These are phyloP conservation scores for Chinchilla lanigera DNA, from an alignment of 2,113 vertebrate species.

Conservation along the genomic window DNA sequence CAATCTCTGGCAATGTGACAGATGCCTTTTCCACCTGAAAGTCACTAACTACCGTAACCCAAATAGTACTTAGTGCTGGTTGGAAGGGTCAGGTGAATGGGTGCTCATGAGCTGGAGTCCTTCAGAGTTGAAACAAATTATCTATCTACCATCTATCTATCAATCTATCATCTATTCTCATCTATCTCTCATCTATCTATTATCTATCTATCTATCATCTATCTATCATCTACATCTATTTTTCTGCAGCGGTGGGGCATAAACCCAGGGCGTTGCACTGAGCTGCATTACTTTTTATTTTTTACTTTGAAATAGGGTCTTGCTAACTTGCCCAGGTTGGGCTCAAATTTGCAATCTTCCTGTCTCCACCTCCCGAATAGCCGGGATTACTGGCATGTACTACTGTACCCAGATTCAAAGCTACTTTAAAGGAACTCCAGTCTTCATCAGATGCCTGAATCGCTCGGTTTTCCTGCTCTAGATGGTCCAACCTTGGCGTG, in stretches of 20 bases:
- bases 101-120: neutral
- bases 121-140: neutral
- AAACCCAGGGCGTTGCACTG: neutral
- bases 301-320: neutral
- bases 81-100: neutral
- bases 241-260: neutral
- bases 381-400: neutral
- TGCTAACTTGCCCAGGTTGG: neutral
- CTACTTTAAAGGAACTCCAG: neutral
- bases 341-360: neutral
- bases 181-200: neutral
- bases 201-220: neutral
- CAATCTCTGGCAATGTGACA: neutral
- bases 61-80: neutral
- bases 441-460: neutral
- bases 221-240: neutral
- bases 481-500: neutral
- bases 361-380: neutral
- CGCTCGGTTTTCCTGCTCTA: neutral
- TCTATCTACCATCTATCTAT: neutral
- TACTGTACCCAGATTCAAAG: neutral
- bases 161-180: neutral
- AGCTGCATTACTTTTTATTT: neutral
- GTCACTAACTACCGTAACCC: neutral
- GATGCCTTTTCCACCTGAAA: neutral